Conservation (phyloP, 2,113 vertebrate genomes). For the Oryzias celebensis region DNA sequence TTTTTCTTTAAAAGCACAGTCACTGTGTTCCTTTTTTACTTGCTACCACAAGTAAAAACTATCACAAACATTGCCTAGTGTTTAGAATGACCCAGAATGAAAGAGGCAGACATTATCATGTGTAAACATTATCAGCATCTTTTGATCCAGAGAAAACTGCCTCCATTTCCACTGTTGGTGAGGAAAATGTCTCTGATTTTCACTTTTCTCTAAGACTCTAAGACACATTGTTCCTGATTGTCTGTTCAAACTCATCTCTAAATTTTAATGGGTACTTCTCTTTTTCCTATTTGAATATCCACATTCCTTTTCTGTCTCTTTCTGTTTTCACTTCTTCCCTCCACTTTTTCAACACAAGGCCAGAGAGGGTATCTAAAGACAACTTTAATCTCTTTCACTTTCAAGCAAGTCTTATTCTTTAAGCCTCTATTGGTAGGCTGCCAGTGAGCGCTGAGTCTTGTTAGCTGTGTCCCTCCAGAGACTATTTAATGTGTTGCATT, state of each 20-base stretch:
- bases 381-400: slow-evolving; percentile 48
- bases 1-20: too few species aligned
- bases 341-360: slow-evolving; percentile 34
- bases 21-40: too few species aligned
- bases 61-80: too few species aligned
- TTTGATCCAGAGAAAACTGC: too few species aligned
- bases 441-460: slow-evolving; percentile 51
- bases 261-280: not conserved
- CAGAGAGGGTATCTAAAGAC: slow-evolving; percentile 39
- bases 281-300: slow-evolving; percentile 29
- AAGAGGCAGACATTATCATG: too few species aligned
- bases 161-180: too few species aligned
- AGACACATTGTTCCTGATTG: slow-evolving; percentile 17
- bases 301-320: slow-evolving; percentile 35
- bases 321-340: slow-evolving; percentile 19
- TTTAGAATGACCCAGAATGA: too few species aligned
- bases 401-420: slow-evolving; percentile 28
- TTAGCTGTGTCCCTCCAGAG: slow-evolving; percentile 42
- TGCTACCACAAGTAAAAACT: too few species aligned
- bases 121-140: too few species aligned
- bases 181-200: too few species aligned
- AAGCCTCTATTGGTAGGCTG: slow-evolving; percentile 54
- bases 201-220: too few species aligned
- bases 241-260: slow-evolving; percentile 7
- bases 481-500: slow-evolving; percentile 49